Percentiles rank a stretch among this genome's conserved stretches.
Evolutionary conservation across 2,888 invertebrate genomes (phyloP).

Genomic region (Drosophila hamatofila): DNA sequence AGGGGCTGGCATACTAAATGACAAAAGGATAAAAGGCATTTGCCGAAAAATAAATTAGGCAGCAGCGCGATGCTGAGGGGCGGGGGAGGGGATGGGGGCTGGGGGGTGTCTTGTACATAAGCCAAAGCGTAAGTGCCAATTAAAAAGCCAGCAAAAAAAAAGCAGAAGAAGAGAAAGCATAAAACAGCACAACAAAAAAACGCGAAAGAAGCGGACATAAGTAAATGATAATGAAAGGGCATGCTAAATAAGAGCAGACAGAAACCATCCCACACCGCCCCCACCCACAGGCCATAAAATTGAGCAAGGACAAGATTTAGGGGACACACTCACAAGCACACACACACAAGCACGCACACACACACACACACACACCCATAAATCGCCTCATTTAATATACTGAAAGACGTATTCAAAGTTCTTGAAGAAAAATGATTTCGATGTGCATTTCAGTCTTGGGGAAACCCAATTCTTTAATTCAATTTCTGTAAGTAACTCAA

Average conservation of each 20-base stretch:
- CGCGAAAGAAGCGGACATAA: constrained; percentile 39
- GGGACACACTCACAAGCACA: background rate
- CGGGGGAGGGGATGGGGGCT: background rate
- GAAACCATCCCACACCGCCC: constrained; percentile 3
- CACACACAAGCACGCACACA: too few species aligned
- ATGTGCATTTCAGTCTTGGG: background rate
- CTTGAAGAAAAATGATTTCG: background rate
- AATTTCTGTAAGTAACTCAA: constrained; percentile 4
- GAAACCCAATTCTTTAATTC: background rate
- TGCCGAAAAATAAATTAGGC: constrained; percentile 75
- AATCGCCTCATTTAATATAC: constrained; percentile 18
- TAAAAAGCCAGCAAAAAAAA: constrained; percentile 54
- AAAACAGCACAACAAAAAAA: constrained; percentile 7
- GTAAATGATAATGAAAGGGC: constrained; percentile 46
- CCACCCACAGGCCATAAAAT: constrained; percentile 31
- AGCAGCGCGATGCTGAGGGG: background rate
- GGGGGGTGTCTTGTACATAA: constrained; percentile 50
- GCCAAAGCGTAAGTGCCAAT: constrained; percentile 74
- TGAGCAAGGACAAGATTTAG: constrained; percentile 9
- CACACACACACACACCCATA: background rate
- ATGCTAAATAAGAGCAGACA: constrained; percentile 51
- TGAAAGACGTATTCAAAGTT: constrained; percentile 7
- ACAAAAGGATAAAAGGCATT: constrained; percentile 75
- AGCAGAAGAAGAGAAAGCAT: background rate
- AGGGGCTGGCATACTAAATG: constrained; percentile 47